Percentiles rank a stretch among this genome's conserved stretches.
phyloP scores from a whole-genome alignment of 2,888 invertebrate species.

The Antheraea assamensis region DNA sequence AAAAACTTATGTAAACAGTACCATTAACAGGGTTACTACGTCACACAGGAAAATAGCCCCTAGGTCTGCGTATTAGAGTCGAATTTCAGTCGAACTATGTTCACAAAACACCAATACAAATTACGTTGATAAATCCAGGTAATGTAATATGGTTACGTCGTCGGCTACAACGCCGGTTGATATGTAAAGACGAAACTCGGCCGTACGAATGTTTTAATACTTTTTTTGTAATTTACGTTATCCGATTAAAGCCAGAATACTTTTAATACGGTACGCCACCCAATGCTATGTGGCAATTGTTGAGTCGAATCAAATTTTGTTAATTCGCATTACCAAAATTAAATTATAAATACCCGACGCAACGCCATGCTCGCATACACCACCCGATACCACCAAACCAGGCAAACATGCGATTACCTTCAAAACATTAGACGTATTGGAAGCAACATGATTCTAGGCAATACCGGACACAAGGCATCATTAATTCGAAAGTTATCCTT shows the following conservation, averaged over 20 bases:
- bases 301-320: no score
- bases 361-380: no score
- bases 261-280: no score
- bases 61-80: not conserved
- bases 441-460: no score
- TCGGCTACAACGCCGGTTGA: not conserved
- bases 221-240: not conserved
- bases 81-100: not conserved
- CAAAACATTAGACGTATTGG: no score
- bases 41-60: not conserved
- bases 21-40: not conserved
- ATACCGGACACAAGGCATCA: no score
- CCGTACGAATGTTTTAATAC: not conserved
- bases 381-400: no score
- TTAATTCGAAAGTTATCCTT: no score
- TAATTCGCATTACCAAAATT: no score
- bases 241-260: not conserved
- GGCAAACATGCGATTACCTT: no score
- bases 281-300: no score
- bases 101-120: not conserved
- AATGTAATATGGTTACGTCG: not conserved
- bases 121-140: not conserved
- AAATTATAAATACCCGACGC: no score
- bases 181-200: not conserved
- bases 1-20: not conserved